Percentiles rank a stretch among this genome's conserved stretches.
These are phyloP conservation scores for Drosophila seguyi DNA, from an alignment of 1,140 invertebrate genomes.

Conservation along the genomic window DNA sequence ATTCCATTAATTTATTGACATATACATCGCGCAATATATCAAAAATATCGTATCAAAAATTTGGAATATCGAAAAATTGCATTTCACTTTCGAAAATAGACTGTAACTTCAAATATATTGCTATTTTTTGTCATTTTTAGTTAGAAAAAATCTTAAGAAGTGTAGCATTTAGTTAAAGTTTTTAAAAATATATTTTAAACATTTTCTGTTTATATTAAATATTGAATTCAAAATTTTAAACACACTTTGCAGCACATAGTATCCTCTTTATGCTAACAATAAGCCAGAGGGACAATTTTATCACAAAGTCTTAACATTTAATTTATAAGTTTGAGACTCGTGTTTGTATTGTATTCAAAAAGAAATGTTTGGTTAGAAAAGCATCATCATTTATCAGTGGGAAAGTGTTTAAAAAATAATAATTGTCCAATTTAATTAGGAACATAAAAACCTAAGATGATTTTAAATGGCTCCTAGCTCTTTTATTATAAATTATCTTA, in stretches of 20 bases:
- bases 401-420: neutral
- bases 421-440: neutral
- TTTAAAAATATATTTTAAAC: neutral
- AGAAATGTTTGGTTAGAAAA: neutral
- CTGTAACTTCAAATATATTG: neutral
- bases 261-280: neutral
- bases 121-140: neutral
- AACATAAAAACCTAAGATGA: neutral
- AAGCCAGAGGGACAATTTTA: neutral
- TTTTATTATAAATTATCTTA: neutral
- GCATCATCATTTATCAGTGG: neutral
- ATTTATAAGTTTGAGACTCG: slow-evolving; percentile 2
- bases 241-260: neutral
- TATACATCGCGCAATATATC: too few species aligned
- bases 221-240: neutral
- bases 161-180: neutral
- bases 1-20: too few species aligned
- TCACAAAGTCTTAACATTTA: slow-evolving; percentile 8
- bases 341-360: neutral
- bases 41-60: neutral
- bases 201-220: neutral
- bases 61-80: neutral
- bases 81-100: neutral
- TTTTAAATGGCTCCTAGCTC: slow-evolving; percentile 1
- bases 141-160: neutral